These are phyloP conservation scores for Mareca strepera DNA, from an alignment of 2,797 vertebrate genomes.

Conservation along the genomic window DNA sequence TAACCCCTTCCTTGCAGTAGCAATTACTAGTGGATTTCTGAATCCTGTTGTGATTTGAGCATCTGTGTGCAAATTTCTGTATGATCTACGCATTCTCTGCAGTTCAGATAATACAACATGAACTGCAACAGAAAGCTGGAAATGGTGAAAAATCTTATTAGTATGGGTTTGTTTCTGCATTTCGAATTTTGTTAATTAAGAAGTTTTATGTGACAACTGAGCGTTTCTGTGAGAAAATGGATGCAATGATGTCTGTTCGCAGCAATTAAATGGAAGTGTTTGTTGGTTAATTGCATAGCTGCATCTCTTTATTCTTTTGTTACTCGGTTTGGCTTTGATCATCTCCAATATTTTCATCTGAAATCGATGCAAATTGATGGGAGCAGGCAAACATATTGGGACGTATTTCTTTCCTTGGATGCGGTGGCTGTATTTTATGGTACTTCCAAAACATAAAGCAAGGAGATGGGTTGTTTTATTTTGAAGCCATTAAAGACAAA, in stretches of 20 bases:
- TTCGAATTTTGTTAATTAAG: neutral
- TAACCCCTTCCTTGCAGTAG: neutral
- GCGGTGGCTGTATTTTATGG: neutral
- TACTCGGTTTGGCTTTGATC: neutral
- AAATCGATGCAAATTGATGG: neutral
- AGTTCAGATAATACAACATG: neutral
- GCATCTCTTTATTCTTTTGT: neutral
- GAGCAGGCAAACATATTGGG: neutral
- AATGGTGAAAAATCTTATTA: neutral
- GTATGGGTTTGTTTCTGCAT: neutral
- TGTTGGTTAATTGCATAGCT: neutral
- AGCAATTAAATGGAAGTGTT: neutral
- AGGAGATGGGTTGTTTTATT: neutral
- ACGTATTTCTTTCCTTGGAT: neutral
- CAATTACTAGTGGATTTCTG: neutral
- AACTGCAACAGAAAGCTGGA: neutral
- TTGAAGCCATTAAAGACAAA: neutral
- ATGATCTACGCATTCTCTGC: neutral
- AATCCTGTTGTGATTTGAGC: neutral
- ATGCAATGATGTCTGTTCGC: neutral
- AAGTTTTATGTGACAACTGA: neutral
- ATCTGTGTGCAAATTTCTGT: neutral
- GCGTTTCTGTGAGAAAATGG: neutral
- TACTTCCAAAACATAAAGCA: neutral
- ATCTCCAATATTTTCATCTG: neutral